These are phyloP conservation scores for Neolamprologus variostigma DNA, from an alignment of 2,113 vertebrate genomes.

Conservation along the genomic window DNA sequence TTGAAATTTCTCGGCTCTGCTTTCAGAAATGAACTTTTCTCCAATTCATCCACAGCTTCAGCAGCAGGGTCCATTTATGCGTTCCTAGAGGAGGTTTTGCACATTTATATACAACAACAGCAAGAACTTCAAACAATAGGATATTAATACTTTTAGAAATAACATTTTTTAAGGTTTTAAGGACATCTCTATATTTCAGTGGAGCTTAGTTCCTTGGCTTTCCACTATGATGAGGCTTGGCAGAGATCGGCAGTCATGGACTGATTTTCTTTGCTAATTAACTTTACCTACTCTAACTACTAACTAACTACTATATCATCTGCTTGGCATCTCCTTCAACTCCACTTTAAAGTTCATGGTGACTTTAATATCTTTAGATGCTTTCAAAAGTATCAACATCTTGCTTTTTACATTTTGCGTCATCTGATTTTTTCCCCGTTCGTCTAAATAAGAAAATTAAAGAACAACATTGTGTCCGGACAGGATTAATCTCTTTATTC, in stretches of 20 bases:
- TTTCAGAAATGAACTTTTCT: neutral
- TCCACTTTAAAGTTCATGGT: neutral
- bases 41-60: neutral
- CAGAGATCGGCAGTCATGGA: neutral
- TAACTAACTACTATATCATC: neutral
- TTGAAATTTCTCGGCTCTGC: neutral
- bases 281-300: neutral
- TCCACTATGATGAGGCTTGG: neutral
- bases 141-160: neutral
- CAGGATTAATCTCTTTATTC: neutral
- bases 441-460: neutral
- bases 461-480: neutral
- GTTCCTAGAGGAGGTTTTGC: neutral
- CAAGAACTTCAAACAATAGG: fast-evolving
- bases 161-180: neutral
- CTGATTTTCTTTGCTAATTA: neutral
- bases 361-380: neutral
- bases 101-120: neutral
- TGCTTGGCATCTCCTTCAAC: neutral
- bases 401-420: neutral
- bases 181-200: neutral
- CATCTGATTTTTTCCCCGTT: neutral
- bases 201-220: fast-evolving
- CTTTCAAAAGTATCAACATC: neutral
- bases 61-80: neutral